These are phyloP conservation scores for Micromys minutus DNA, from an alignment of 2,113 vertebrate genomes.

Conservation along the genomic window DNA sequence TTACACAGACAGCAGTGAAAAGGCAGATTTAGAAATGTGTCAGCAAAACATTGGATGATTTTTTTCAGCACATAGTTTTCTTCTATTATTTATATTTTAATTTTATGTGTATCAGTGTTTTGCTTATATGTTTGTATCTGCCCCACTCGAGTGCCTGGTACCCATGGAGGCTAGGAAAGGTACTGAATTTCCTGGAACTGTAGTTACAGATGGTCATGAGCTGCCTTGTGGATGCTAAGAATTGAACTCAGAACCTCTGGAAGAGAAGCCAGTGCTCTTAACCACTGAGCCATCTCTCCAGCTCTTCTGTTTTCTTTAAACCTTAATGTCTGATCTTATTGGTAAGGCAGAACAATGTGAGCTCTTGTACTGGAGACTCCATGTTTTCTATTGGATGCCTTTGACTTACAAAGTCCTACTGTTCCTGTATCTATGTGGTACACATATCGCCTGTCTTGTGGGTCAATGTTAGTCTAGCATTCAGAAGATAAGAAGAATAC, in stretches of 20 bases:
- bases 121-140: neutral
- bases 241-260: neutral
- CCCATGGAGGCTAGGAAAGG: neutral
- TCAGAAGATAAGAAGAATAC: slow-evolving; percentile 87
- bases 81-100: neutral
- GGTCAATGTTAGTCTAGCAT: slow-evolving; percentile 61
- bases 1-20: neutral
- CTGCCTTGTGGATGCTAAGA: neutral
- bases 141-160: neutral
- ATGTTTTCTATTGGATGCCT: neutral
- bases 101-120: neutral
- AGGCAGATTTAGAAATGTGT: neutral
- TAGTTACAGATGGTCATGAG: neutral
- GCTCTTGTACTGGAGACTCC: neutral
- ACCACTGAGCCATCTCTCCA: neutral
- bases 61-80: neutral
- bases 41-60: neutral
- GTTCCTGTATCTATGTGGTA: neutral
- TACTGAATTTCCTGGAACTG: neutral
- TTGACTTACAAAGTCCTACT: neutral
- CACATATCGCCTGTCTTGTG: neutral
- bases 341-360: neutral
- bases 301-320: neutral
- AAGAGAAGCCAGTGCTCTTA: neutral
- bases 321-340: neutral